These are phyloP conservation scores for Drosophila hawaiiensis DNA, from an alignment of 2,888 invertebrate species.

Conservation along the genomic window DNA sequence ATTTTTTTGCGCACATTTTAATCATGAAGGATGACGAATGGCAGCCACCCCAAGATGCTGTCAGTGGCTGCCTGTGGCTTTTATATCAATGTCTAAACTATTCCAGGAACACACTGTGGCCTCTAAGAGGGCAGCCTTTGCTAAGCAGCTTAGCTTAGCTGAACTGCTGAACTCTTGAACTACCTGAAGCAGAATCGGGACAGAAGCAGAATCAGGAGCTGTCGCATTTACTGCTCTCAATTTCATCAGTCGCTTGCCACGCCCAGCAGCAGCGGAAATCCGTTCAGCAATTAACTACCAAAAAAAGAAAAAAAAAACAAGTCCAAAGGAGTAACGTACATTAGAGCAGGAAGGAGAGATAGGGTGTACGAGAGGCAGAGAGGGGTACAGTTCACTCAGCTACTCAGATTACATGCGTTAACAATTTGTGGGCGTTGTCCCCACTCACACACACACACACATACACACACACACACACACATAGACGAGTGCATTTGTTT, in stretches of 20 bases:
- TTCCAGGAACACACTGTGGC: slow-evolving; percentile 56
- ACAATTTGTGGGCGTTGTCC: slow-evolving; percentile 58
- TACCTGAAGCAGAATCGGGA: slow-evolving; percentile 34
- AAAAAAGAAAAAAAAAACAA: slow-evolving; percentile 29
- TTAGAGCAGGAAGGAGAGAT: not conserved
- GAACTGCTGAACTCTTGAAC: slow-evolving; percentile 13
- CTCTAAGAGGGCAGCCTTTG: slow-evolving; percentile 5
- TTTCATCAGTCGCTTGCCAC: slow-evolving; percentile 72
- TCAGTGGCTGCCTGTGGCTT: slow-evolving; percentile 65
- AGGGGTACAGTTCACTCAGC: slow-evolving; percentile 11
- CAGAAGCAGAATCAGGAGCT: slow-evolving; percentile 3
- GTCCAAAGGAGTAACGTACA: slow-evolving; percentile 9
- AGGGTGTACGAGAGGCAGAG: not conserved
- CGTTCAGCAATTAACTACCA: slow-evolving; percentile 72
- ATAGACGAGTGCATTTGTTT: slow-evolving; percentile 42
- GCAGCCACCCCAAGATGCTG: slow-evolving; percentile 53
- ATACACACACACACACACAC: slow-evolving; percentile 17
- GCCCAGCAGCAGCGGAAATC: slow-evolving; percentile 76
- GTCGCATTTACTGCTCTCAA: slow-evolving; percentile 62
- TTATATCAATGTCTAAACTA: slow-evolving; percentile 77
- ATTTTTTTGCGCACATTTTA: slow-evolving; percentile 55
- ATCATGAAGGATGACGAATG: slow-evolving; percentile 64
- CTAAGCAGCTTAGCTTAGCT: slow-evolving; percentile 51
- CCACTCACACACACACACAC: slow-evolving; percentile 22
- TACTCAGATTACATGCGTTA: slow-evolving; percentile 70